phyloP scores from a whole-genome alignment of 2,888 invertebrate species.

The Siphlonurus alternatus region DNA sequence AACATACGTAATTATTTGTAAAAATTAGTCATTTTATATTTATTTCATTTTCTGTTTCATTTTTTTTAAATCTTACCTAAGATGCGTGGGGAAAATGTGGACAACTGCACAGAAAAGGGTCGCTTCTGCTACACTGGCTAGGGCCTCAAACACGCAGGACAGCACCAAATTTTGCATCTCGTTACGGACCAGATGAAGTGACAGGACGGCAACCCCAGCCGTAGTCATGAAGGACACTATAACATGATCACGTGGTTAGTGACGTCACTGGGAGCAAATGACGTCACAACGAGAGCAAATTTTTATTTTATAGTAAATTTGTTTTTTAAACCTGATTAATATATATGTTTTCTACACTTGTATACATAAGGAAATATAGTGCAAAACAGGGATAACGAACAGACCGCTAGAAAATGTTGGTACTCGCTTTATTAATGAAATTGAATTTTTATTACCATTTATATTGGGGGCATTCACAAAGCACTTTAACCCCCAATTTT shows the following conservation, averaged over 20 bases:
- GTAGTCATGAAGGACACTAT: conserved; percentile 57
- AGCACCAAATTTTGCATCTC: conserved; percentile 52
- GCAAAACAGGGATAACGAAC: too few species aligned
- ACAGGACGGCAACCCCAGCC: conserved; percentile 54
- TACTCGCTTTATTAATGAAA: too few species aligned
- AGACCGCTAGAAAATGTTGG: too few species aligned
- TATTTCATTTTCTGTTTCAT: too few species aligned
- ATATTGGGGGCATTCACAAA: too few species aligned
- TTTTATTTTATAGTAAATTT: neutral
- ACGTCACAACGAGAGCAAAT: neutral
- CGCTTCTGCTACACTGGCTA: conserved; percentile 63
- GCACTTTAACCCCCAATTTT: too few species aligned
- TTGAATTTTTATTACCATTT: too few species aligned
- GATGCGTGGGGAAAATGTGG: conserved; percentile 65
- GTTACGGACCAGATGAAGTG: conserved; percentile 55
- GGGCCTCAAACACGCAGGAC: conserved; percentile 62
- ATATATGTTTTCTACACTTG: too few species aligned
- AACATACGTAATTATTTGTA: too few species aligned
- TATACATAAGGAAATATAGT: too few species aligned
- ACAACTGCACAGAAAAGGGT: conserved; percentile 66
- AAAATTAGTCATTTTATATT: too few species aligned
- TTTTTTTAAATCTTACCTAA: too few species aligned
- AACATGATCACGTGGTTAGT: conserved; percentile 15
- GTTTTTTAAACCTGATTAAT: neutral
- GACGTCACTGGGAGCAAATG: neutral